A percentile compares a stretch with the other conserved stretches of the same genome.
Evolutionary conservation across 2,888 invertebrate species (phyloP).

Genomic region (Caenorhabditis panamensis): DNA sequence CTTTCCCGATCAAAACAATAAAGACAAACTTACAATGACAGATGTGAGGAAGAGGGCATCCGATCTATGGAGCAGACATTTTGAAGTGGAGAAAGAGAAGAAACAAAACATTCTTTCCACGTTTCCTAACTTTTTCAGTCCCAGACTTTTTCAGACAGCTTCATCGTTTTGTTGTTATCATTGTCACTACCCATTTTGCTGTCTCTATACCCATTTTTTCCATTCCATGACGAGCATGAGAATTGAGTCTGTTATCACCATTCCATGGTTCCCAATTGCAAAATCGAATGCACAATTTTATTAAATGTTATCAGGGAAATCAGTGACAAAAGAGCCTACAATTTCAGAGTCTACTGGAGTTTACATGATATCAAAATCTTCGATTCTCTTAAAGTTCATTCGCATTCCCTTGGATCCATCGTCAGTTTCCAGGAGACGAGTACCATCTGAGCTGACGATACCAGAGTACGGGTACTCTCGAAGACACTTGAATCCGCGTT

Average conservation of each 20-base stretch:
- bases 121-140: too few species aligned
- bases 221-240: neutral
- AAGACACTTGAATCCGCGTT: slow-evolving; percentile 46
- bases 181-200: too few species aligned
- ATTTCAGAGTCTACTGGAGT: too few species aligned
- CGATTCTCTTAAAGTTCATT: slow-evolving; percentile 40
- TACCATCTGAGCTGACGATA: slow-evolving; percentile 1
- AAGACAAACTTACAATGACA: too few species aligned
- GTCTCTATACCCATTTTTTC: neutral
- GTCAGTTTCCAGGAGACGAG: slow-evolving; percentile 12
- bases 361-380: neutral
- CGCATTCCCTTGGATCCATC: slow-evolving; percentile 48
- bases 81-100: too few species aligned
- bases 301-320: neutral
- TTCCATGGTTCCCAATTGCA: slow-evolving; percentile 1
- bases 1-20: too few species aligned
- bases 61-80: too few species aligned
- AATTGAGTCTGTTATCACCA: neutral
- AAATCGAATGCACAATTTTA: neutral
- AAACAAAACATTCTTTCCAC: too few species aligned
- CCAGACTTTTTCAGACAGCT: neutral
- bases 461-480: slow-evolving; percentile 28
- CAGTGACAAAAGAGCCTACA: too few species aligned
- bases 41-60: too few species aligned
- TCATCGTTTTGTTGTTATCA: neutral